A percentile compares a stretch with the other conserved stretches of the same genome.
Conservation (phyloP, 92 coral and sea anemone species). For the Hydrozoanthus gracilis region DNA sequence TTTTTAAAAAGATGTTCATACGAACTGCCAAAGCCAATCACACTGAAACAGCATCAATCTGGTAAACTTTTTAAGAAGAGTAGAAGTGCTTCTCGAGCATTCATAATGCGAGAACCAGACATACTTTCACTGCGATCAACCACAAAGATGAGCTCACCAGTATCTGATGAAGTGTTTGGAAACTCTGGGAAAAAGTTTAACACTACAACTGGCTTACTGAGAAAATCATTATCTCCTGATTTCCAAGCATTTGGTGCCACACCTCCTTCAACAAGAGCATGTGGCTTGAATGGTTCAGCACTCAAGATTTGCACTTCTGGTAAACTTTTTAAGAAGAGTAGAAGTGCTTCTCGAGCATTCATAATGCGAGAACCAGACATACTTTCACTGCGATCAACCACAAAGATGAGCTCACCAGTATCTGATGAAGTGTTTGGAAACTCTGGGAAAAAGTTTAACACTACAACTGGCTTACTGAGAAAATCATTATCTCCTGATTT, state of each 20-base stretch:
- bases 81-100: conserved; percentile 75
- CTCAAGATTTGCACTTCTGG: conserved; percentile 71
- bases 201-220: conserved; percentile 69
- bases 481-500: conserved; percentile 58
- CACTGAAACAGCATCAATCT: conserved; percentile 85
- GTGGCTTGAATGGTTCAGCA: conserved; percentile 58
- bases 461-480: conserved; percentile 63
- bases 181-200: conserved; percentile 81
- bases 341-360: conserved; percentile 75
- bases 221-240: conserved; percentile 58
- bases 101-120: conserved; percentile 62
- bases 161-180: conserved; percentile 66
- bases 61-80: conserved; percentile 80
- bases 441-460: conserved; percentile 82
- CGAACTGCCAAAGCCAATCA: conserved; percentile 90
- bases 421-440: conserved; percentile 71
- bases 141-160: conserved; percentile 82
- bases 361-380: conserved; percentile 68
- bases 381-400: conserved; percentile 84
- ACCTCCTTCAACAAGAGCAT: conserved; percentile 62
- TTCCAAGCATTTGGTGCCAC: conserved; percentile 20
- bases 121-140: conserved; percentile 87
- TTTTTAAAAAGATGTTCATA: conserved; percentile 69
- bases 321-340: conserved; percentile 75
- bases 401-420: conserved; percentile 80